Evolutionary conservation across 2,888 invertebrate genomes (phyloP).

Genomic region (Cenopis cana): DNA sequence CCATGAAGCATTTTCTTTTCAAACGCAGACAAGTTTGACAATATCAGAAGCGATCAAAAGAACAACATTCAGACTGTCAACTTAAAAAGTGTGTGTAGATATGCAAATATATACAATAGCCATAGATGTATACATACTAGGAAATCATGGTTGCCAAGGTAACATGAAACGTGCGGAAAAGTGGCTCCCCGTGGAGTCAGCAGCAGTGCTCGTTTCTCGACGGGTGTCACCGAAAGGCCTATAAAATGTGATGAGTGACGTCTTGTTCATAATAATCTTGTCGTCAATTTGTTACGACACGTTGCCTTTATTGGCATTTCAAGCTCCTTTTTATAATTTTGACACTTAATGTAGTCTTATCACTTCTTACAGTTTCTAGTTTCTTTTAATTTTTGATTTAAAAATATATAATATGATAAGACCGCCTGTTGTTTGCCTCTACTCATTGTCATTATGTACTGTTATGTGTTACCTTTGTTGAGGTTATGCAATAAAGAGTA

Average conservation of each 20-base stretch:
- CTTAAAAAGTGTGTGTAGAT: too few relatives aligned
- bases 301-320: neutral
- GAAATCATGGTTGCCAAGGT: constrained; percentile 21
- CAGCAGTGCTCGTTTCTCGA: neutral
- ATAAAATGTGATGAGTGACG: constrained; percentile 40
- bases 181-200: constrained; percentile 36
- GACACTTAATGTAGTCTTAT: too few relatives aligned
- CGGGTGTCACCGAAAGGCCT: constrained; percentile 23
- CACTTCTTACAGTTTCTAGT: neutral
- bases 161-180: constrained; percentile 22
- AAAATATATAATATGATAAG: too few relatives aligned
- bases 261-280: constrained; percentile 33
- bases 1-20: too few relatives aligned
- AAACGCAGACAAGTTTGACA: neutral
- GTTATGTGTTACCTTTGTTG: too few relatives aligned
- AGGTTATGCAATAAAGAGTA: too few relatives aligned
- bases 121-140: neutral
- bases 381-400: too few relatives aligned
- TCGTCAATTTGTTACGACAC: constrained; percentile 22
- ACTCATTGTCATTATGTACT: too few relatives aligned
- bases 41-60: neutral
- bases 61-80: neutral
- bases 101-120: too few relatives aligned
- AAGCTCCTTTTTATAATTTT: too few relatives aligned
- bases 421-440: too few relatives aligned